These are phyloP conservation scores for Lydus trimaculatus DNA, from an alignment of 2,888 invertebrate genomes.

Conservation along the genomic window DNA sequence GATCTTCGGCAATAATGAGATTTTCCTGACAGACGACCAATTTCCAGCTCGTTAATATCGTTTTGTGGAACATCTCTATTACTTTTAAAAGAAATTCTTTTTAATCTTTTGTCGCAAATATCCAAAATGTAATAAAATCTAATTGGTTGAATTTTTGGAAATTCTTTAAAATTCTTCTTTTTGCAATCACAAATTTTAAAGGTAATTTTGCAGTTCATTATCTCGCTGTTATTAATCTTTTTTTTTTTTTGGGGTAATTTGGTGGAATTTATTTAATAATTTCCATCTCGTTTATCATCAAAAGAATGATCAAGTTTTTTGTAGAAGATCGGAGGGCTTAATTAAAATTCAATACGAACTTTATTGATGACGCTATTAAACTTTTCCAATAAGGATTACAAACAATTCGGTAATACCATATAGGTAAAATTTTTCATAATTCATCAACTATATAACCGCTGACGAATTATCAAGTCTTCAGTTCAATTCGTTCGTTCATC, in stretches of 20 bases:
- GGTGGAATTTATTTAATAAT: neutral
- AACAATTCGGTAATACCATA: neutral
- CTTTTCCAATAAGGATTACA: neutral
- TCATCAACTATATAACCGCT: neutral
- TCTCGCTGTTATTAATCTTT: neutral
- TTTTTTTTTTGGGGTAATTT: neutral
- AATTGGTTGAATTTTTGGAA: neutral
- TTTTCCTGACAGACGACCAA: neutral
- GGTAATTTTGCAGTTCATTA: neutral
- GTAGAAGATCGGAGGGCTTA: neutral
- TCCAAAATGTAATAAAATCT: neutral
- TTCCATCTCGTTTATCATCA: neutral
- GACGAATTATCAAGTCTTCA: neutral
- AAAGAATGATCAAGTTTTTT: neutral
- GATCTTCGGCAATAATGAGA: neutral
- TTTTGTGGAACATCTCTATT: no score
- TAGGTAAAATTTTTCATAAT: neutral
- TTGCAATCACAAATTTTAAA: neutral
- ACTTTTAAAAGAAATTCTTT: no score
- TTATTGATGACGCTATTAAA: conserved; percentile 12
- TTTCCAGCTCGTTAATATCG: no score
- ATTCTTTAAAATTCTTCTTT: neutral
- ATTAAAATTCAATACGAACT: conserved; percentile 12
- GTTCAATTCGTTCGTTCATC: neutral
- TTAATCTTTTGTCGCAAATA: neutral